A percentile compares a stretch with the other conserved stretches of the same genome.
These are phyloP conservation scores for Mayetiola destructor DNA, from an alignment of 2,888 invertebrate species.

Conservation along the genomic window DNA sequence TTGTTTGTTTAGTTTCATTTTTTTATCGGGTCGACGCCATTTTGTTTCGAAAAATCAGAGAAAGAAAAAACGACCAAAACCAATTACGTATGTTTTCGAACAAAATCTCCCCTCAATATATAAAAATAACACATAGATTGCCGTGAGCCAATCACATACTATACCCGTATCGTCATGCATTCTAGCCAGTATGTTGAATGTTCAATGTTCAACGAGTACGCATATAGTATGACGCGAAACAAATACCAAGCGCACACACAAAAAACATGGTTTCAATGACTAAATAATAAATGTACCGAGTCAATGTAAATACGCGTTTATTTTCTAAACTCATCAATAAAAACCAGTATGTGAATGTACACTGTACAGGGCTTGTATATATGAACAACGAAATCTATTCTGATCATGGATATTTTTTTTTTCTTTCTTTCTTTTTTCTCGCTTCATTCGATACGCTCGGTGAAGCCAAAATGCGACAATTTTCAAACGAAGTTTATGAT, in stretches of 20 bases:
- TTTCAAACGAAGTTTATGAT: no score
- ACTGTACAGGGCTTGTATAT: conserved; percentile 2
- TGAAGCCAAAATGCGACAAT: no score
- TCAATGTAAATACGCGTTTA: neutral
- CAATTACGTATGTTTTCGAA: no score
- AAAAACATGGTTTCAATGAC: neutral
- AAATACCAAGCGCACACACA: neutral
- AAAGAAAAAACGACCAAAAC: conserved; percentile 1
- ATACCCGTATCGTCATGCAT: neutral
- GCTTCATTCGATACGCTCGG: no score
- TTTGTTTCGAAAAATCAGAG: conserved; percentile 12
- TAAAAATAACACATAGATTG: neutral
- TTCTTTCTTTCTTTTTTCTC: neutral
- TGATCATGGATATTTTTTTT: neutral
- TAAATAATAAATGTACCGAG: neutral
- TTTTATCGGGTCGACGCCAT: no score
- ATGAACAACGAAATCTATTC: neutral
- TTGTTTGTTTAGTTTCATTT: no score
- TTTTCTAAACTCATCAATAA: neutral
- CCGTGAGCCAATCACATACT: conserved; percentile 6
- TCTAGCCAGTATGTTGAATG: no score
- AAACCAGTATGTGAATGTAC: neutral
- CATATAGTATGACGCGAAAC: no score
- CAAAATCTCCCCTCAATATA: conserved; percentile 2
- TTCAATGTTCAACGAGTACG: no score